Conservation (phyloP, 2,113 vertebrate species). For the Prunella himalayana region DNA sequence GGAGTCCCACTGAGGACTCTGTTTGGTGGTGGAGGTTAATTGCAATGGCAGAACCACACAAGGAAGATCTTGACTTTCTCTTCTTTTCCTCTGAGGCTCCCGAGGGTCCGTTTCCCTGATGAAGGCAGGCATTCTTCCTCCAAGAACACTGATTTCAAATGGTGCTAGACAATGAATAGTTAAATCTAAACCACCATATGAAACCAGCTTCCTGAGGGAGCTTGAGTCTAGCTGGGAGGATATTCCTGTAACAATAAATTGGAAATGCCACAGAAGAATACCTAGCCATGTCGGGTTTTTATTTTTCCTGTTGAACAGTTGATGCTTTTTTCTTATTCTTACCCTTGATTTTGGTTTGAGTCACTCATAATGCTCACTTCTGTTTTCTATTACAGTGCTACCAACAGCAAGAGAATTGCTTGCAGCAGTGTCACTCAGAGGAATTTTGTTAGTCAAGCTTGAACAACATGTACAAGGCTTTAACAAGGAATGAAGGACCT, state of each 20-base stretch:
- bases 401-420: neutral
- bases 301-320: neutral
- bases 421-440: neutral
- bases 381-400: neutral
- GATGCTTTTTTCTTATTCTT: neutral
- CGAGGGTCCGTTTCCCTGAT: fast-evolving
- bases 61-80: neutral
- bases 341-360: neutral
- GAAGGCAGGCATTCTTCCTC: slow-evolving; percentile 77
- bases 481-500: neutral
- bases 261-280: slow-evolving; percentile 27
- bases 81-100: neutral
- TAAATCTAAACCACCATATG: slow-evolving; percentile 99
- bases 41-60: neutral
- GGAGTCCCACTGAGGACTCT: neutral
- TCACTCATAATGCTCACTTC: neutral
- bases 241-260: slow-evolving; percentile 19
- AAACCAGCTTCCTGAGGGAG: slow-evolving; percentile 99
- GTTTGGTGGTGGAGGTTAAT: neutral
- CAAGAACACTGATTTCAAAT: slow-evolving; percentile 99
- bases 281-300: neutral
- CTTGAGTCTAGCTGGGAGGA: slow-evolving; percentile 43
- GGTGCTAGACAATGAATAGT: slow-evolving; percentile 95
- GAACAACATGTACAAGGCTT: neutral
- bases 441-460: neutral